Percentiles rank a stretch among this genome's conserved stretches.
Evolutionary conservation across 2,797 vertebrate species (phyloP).

Genomic region (Liparis tanakae): DNA sequence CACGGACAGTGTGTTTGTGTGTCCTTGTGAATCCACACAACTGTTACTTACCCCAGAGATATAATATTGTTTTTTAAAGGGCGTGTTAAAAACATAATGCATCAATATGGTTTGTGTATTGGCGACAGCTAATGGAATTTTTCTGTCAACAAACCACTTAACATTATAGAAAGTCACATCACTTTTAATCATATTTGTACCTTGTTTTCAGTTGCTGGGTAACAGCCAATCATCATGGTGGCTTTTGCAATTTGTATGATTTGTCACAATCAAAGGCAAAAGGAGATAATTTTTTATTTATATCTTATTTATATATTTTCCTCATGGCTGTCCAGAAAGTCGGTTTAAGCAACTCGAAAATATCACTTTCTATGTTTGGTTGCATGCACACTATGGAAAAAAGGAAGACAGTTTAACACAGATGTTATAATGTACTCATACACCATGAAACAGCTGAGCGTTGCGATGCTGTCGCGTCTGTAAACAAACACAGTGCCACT

Average conservation of each 20-base stretch:
- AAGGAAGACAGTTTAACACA: constrained; percentile 55
- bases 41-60: constrained; percentile 43
- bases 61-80: constrained; percentile 56
- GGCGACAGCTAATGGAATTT: constrained; percentile 62
- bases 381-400: constrained; percentile 18
- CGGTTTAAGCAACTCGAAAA: constrained; percentile 9
- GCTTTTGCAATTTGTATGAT: constrained; percentile 46
- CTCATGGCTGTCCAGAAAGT: constrained; percentile 18
- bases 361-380: constrained; percentile 24
- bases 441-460: constrained; percentile 51
- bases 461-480: constrained; percentile 42
- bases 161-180: constrained; percentile 58
- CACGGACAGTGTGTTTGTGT: constrained; percentile 42
- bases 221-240: constrained; percentile 28
- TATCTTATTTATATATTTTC: constrained; percentile 42
- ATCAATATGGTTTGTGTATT: constrained; percentile 33
- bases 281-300: constrained; percentile 44
- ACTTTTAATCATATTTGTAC: constrained; percentile 47
- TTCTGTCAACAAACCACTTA: constrained; percentile 74
- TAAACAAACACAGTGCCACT: constrained; percentile 46
- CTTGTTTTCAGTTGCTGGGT: constrained; percentile 42
- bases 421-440: constrained; percentile 49
- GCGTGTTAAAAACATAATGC: constrained; percentile 57
- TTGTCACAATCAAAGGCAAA: constrained; percentile 49
- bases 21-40: constrained; percentile 22